Evolutionary conservation across 1,140 invertebrate genomes (phyloP).

Genomic region (Rhopalosiphum padi): DNA sequence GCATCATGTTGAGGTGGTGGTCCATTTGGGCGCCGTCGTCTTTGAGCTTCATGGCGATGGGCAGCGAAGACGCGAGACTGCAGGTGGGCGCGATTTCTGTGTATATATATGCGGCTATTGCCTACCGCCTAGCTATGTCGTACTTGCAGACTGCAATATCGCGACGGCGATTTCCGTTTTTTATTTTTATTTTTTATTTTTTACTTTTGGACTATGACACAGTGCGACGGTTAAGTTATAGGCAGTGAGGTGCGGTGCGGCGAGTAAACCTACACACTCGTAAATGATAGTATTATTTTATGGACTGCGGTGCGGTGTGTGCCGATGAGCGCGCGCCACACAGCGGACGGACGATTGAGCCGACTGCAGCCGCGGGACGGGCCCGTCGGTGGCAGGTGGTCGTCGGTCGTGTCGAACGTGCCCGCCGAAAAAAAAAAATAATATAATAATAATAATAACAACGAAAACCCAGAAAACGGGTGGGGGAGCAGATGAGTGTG

Average conservation of each 20-base stretch:
- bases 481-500: background rate
- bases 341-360: conserved; percentile 23
- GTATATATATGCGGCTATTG: too few relatives aligned
- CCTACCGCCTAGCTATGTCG: too few relatives aligned
- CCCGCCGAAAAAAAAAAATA: background rate
- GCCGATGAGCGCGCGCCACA: background rate
- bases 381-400: conserved; percentile 46
- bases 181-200: too few relatives aligned
- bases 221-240: background rate
- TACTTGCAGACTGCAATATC: background rate
- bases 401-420: conserved; percentile 45
- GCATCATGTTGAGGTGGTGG: conserved; percentile 43
- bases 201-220: background rate
- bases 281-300: background rate
- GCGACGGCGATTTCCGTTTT: background rate
- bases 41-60: background rate
- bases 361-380: conserved; percentile 27
- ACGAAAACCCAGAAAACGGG: background rate
- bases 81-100: too few relatives aligned
- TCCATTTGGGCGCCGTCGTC: conserved; percentile 34
- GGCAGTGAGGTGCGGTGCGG: background rate
- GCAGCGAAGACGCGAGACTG: background rate
- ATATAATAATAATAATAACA: background rate
- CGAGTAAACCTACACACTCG: background rate
- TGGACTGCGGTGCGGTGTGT: background rate